These are phyloP conservation scores for Sclerurus mexicanus DNA, from an alignment of 2,113 vertebrate genomes.

Conservation along the genomic window DNA sequence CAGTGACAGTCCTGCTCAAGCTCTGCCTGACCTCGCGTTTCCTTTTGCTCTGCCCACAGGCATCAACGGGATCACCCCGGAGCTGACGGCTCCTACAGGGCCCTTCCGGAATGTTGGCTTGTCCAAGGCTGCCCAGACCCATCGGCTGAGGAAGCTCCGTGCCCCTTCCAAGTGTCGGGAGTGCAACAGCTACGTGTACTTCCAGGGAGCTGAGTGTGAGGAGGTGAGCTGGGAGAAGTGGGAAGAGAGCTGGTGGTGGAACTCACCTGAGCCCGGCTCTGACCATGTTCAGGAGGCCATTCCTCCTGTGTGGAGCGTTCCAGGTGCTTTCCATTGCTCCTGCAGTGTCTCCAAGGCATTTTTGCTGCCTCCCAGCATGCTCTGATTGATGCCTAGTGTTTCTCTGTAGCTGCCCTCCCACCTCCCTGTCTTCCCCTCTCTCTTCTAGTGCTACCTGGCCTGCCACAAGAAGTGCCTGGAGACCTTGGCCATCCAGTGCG, in stretches of 20 bases:
- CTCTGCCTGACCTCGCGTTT: background rate
- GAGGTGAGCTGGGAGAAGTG: conserved; percentile 73
- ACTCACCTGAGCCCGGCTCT: background rate
- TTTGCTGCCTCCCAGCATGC: fast-evolving
- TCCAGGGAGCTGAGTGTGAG: conserved; percentile 96
- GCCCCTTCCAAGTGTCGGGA: conserved; percentile 92
- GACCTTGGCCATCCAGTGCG: conserved; percentile 93
- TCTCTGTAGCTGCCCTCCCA: background rate
- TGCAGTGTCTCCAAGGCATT: background rate
- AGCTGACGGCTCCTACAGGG: conserved; percentile 77
- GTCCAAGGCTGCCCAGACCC: conserved; percentile 92
- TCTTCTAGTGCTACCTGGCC: conserved; percentile 87
- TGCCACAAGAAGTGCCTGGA: conserved; percentile 98
- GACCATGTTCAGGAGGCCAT: fast-evolving
- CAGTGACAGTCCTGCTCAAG: background rate
- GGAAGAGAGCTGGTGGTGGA: background rate
- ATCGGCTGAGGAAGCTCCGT: conserved; percentile 89
- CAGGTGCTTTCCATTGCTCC: fast-evolving
- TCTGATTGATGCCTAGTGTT: fast-evolving
- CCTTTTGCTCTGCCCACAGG: conserved; percentile 55
- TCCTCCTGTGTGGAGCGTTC: background rate
- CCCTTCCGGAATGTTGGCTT: conserved; percentile 89
- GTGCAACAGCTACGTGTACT: conserved; percentile 97
- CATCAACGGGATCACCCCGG: conserved; percentile 83
- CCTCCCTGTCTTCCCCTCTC: fast-evolving